phyloP scores from a whole-genome alignment of 2,888 invertebrate species.

The Cryptocheilus praepositus region DNA sequence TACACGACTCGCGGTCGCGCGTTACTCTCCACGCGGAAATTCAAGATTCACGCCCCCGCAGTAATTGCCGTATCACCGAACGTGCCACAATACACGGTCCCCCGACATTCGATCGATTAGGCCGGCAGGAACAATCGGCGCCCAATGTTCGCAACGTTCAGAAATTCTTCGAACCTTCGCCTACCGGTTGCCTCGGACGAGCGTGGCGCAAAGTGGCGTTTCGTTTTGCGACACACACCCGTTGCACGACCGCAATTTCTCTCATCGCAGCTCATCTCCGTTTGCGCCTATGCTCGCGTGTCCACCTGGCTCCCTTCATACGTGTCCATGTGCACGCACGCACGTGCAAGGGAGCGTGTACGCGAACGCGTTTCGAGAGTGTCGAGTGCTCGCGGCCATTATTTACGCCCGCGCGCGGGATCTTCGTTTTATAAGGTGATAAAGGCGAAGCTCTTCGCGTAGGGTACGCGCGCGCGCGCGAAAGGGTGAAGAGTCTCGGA shows the following conservation, averaged over 20 bases:
- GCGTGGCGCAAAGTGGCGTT: conserved; percentile 18
- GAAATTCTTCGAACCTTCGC: too few relatives aligned
- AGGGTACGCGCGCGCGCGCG: conserved; percentile 24
- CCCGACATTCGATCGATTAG: too few relatives aligned
- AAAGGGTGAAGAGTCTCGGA: conserved; percentile 33
- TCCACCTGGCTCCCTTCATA: too few relatives aligned
- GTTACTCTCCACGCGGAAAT: too few relatives aligned
- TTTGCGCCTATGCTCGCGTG: too few relatives aligned
- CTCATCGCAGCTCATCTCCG: conserved; percentile 15
- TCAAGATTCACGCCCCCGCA: too few relatives aligned
- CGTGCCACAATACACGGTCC: too few relatives aligned
- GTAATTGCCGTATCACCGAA: too few relatives aligned
- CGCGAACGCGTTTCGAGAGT: conserved; percentile 41
- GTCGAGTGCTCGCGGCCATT: conserved; percentile 53
- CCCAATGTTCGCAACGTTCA: too few relatives aligned
- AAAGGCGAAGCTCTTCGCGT: conserved; percentile 48
- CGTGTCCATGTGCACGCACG: conserved; percentile 11
- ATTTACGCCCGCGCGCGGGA: conserved; percentile 59
- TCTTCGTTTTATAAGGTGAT: conserved; percentile 65
- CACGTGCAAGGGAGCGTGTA: conserved; percentile 21
- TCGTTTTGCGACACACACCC: conserved; percentile 18
- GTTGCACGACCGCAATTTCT: conserved; percentile 7
- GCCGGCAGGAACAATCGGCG: too few relatives aligned
- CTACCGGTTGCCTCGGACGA: too few relatives aligned
- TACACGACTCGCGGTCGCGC: too few relatives aligned